Evolutionary conservation across 2,113 vertebrate species (phyloP).

Genomic region (Strix uralensis): DNA sequence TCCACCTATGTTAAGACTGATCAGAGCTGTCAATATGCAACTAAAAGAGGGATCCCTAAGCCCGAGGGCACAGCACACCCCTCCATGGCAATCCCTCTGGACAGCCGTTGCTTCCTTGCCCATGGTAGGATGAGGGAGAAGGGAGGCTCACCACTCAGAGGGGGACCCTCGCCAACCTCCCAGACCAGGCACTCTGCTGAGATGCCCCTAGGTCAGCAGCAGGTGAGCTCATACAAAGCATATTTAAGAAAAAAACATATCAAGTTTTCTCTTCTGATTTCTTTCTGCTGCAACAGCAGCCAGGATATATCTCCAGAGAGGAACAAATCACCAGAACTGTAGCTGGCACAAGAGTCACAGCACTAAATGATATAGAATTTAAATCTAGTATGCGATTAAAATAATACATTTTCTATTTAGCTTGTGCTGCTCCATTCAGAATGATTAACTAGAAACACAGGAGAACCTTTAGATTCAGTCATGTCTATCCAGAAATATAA

Average conservation of each 20-base stretch:
- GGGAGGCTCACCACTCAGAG: background rate
- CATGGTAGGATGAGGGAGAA: accelerated
- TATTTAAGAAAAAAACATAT: background rate
- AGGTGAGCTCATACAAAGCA: background rate
- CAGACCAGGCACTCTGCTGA: slow-evolving; percentile 3
- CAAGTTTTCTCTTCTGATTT: background rate
- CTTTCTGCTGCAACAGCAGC: slow-evolving; percentile 12
- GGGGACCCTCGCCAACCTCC: slow-evolving; percentile 8
- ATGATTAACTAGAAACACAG: background rate
- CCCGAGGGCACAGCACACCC: accelerated
- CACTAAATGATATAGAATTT: background rate
- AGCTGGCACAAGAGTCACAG: background rate
- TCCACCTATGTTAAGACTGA: background rate
- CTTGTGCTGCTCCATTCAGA: background rate
- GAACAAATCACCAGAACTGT: background rate
- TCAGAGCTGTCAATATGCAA: background rate
- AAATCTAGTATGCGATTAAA: background rate
- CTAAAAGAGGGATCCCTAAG: background rate
- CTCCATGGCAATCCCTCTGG: background rate
- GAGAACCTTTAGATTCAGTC: background rate
- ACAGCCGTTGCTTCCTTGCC: background rate
- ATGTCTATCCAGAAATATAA: background rate
- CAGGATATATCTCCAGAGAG: background rate
- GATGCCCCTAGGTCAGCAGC: slow-evolving; percentile 41
- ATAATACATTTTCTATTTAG: background rate